Conservation (phyloP, 1,140 invertebrate genomes). For the Oedothorax gibbosus region DNA sequence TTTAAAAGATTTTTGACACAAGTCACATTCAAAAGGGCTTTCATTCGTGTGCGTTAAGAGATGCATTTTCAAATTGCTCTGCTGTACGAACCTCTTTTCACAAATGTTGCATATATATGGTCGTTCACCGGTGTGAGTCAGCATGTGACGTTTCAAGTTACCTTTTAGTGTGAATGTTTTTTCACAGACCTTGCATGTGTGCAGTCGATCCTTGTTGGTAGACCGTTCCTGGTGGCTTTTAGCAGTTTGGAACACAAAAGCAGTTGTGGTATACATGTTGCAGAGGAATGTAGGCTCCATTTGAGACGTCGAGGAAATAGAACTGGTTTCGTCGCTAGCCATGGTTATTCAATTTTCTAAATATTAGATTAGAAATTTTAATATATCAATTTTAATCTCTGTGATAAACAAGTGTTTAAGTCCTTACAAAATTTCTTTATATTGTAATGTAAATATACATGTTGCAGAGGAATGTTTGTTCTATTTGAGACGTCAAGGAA, state of each 20-base stretch:
- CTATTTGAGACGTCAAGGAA: not conserved
- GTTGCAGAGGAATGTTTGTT: constrained; percentile 34
- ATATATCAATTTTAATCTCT: too few relatives aligned
- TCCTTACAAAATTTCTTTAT: too few relatives aligned
- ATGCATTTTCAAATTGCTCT: constrained; percentile 87
- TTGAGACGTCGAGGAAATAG: not conserved
- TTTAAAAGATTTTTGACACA: constrained; percentile 88
- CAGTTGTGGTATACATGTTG: constrained; percentile 44
- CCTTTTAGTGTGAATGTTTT: constrained; percentile 59
- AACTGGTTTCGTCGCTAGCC: constrained; percentile 34
- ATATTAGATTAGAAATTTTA: too few relatives aligned
- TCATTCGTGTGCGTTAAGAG: constrained; percentile 79
- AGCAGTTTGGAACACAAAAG: constrained; percentile 42
- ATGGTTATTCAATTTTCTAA: not conserved
- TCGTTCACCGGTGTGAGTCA: constrained; percentile 70
- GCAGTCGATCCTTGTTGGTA: constrained; percentile 18
- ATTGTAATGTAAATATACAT: too few relatives aligned
- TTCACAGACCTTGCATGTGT: constrained; percentile 43
- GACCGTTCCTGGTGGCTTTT: constrained; percentile 1
- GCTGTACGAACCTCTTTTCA: constrained; percentile 49
- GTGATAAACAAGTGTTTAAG: too few relatives aligned
- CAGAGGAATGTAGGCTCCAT: constrained; percentile 33
- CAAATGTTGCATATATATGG: constrained; percentile 73
- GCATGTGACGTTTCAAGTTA: constrained; percentile 54
- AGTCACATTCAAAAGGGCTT: constrained; percentile 80